Conservation (phyloP, 2,797 vertebrate genomes). For the Rousettus madagascariensis region DNA sequence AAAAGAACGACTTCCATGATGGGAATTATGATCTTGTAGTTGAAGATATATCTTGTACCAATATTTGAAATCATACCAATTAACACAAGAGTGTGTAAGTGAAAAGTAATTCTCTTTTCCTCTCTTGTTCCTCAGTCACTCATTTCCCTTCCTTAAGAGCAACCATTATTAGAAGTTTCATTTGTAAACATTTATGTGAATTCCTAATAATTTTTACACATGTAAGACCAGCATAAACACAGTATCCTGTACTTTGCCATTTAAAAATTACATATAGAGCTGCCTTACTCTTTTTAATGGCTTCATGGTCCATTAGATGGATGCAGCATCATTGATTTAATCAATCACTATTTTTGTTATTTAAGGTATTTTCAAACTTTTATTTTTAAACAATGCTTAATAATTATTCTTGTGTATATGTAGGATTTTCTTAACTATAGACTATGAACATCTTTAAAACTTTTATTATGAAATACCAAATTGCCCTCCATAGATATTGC, state of each 20-base stretch:
- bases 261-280: not conserved
- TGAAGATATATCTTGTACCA: not conserved
- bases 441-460: not conserved
- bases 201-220: not conserved
- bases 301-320: not conserved
- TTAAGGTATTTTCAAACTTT: not conserved
- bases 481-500: not conserved
- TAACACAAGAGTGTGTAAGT: not conserved
- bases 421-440: not conserved
- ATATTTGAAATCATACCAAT: not conserved
- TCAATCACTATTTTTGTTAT: not conserved
- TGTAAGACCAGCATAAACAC: not conserved
- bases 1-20: not conserved
- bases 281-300: not conserved
- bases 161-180: not conserved
- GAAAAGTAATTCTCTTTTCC: not conserved
- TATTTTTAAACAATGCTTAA: not conserved
- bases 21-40: not conserved
- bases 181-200: not conserved
- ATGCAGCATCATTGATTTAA: not conserved
- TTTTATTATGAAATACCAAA: not conserved
- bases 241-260: not conserved
- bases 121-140: not conserved
- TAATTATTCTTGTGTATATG: not conserved
- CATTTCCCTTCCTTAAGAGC: not conserved